phyloP scores from a whole-genome alignment of 2,888 invertebrate species.

The Actias luna region DNA sequence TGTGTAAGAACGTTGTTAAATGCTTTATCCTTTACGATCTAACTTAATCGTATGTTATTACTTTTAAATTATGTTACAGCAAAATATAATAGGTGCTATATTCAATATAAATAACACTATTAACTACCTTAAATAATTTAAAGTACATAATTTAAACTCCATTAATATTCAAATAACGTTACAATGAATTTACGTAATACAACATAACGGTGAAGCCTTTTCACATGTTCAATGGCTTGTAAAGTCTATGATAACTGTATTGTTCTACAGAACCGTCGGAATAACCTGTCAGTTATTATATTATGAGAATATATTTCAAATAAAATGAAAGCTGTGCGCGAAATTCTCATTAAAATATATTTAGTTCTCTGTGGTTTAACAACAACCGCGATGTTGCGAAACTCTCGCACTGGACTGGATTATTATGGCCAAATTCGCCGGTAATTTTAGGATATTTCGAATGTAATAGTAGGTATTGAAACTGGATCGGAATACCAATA shows the following conservation, averaged over 20 bases:
- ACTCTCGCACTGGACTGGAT: neutral
- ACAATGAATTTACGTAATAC: neutral
- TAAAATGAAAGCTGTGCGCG: neutral
- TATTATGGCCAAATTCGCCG: neutral
- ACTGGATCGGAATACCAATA: no score
- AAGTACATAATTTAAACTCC: neutral
- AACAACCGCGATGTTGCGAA: no score
- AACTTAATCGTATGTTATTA: neutral
- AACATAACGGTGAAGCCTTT: neutral
- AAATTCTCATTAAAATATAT: neutral
- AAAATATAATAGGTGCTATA: no score
- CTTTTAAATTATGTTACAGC: neutral
- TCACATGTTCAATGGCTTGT: neutral
- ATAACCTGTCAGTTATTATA: neutral
- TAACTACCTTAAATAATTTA: neutral
- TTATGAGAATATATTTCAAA: neutral
- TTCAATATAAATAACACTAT: neutral
- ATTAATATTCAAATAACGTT: neutral
- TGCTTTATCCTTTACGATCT: neutral
- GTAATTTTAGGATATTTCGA: no score
- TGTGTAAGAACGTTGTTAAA: no score
- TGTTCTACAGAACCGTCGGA: neutral
- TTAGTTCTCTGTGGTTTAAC: neutral
- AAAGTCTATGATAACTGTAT: slow-evolving; percentile 8
- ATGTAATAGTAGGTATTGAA: no score